These are phyloP conservation scores for Cataglyphis altisquamis DNA, from an alignment of 2,888 invertebrate species.

Conservation along the genomic window DNA sequence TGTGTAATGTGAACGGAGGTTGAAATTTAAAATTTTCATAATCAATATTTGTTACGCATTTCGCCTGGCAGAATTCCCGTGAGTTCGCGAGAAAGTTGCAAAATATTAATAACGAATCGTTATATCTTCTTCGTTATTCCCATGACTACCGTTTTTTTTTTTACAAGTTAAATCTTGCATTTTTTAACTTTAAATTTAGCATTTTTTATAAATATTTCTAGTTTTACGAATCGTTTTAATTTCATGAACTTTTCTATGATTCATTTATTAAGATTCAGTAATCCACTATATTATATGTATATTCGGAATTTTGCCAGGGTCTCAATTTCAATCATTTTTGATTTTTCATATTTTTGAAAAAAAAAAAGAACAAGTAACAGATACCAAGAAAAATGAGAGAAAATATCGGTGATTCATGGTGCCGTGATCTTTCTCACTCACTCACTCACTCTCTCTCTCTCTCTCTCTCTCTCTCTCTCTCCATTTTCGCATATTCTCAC, in stretches of 20 bases:
- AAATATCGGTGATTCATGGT: constrained; percentile 63
- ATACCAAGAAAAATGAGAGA: constrained; percentile 33
- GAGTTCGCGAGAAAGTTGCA: background rate
- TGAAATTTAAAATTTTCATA: background rate
- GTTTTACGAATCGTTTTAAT: background rate
- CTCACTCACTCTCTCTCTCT: constrained; percentile 33
- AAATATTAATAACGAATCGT: background rate
- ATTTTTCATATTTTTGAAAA: background rate
- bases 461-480: constrained; percentile 24
- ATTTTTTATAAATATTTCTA: background rate
- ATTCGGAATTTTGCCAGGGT: background rate
- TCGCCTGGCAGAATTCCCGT: background rate
- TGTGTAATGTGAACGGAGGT: constrained; percentile 24
- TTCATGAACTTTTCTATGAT: background rate
- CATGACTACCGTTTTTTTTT: background rate
- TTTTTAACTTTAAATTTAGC: background rate
- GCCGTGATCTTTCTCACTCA: constrained; percentile 30
- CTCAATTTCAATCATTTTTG: background rate
- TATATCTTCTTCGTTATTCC: background rate
- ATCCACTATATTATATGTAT: background rate
- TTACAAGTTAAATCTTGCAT: background rate
- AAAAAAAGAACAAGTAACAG: background rate
- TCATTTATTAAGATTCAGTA: background rate
- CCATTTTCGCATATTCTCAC: constrained; percentile 46
- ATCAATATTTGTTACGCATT: background rate